Evolutionary conservation across 23 tunicate genomes (phyloP).

Genomic region (Pegea sp.): DNA sequence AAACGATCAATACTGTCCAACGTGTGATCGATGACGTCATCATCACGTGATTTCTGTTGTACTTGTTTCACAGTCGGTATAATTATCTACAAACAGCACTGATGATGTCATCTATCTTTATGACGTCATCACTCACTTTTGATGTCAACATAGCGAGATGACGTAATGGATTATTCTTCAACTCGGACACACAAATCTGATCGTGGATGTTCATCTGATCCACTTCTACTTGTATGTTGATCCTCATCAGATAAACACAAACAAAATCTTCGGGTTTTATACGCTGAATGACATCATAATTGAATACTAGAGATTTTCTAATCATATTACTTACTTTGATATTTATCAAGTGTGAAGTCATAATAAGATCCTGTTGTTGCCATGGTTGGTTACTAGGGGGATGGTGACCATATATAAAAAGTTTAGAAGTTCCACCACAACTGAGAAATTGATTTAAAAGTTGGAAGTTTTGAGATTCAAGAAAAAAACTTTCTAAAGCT

Average conservation of each 20-base stretch:
- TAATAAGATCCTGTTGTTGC: slow-evolving; percentile 50
- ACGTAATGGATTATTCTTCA: slow-evolving; percentile 67
- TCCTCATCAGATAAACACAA: slow-evolving; percentile 47
- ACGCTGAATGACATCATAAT: slow-evolving; percentile 14
- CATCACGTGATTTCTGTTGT: no score
- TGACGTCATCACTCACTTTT: no score
- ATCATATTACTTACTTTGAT: slow-evolving; percentile 34
- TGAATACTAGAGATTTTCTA: no score
- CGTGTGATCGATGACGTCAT: no score
- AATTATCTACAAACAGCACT: no score
- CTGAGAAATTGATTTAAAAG: slow-evolving; percentile 47
- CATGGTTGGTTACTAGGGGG: slow-evolving; percentile 59
- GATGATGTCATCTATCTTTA: no score
- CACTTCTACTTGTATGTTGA: slow-evolving; percentile 20
- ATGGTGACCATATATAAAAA: slow-evolving; percentile 54
- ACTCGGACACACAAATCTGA: slow-evolving; percentile 61
- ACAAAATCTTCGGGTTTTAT: slow-evolving; percentile 35
- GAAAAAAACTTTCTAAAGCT: slow-evolving; percentile 57
- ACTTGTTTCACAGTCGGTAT: no score
- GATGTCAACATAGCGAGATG: no score
- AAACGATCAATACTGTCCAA: no score
- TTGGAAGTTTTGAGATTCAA: slow-evolving; percentile 51
- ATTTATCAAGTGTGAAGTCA: slow-evolving; percentile 52
- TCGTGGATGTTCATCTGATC: slow-evolving; percentile 56
- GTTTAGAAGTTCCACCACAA: slow-evolving; percentile 25